Evolutionary conservation across 2,113 vertebrate species (phyloP), one percentile per base, ranked within the genome.

Genomic region (Pterocles burchelli): DNA sequence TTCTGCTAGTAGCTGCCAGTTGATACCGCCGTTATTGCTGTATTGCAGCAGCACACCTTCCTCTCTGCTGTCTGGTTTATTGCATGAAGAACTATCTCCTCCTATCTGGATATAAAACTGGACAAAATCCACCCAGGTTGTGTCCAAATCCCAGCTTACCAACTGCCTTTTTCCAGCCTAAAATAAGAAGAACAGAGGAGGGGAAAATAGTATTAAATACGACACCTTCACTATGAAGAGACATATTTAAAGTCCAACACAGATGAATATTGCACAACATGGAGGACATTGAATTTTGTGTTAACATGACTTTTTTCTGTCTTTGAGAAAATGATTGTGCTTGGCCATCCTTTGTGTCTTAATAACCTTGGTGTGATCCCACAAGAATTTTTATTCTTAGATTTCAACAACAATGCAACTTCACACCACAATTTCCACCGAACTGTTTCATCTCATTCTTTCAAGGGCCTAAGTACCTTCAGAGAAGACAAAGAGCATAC

Each of bases 31-130:
- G 0, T 99, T 99, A 49, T 99, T 99, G 95, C 99, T 99, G 97
- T 99, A 99, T 91, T 99, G 99, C 81, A 99, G 93, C 79, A 99
- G 97, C 57, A 99, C 98, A 10, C 99, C 99, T 94, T 99, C 99
- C 92, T 99, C 99, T 80, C 99, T 98, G 98, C 99, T 99, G 96
- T 99, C 99, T 0, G 99, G 99, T 92, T 98, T 98, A 97, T 99
- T 99, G 95, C 99, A 99, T 3, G 99, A 98, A 6, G 98, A 80
- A 75, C 96, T 99, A 55, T 99, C 99, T 95, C 99, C 99, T 9
- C 99, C 99, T 77, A 99, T 99, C 46, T 99, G 99, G 90, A 99
- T 98, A 96, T 99, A 99, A 98, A 99, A 99, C 98, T 99, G 99
- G 46, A 99, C 98, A 96, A 99, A 99, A 97, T 99, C 99, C 29